phyloP scores from a whole-genome alignment of 1,140 invertebrate species.

The Drosophila ohnishii region DNA sequence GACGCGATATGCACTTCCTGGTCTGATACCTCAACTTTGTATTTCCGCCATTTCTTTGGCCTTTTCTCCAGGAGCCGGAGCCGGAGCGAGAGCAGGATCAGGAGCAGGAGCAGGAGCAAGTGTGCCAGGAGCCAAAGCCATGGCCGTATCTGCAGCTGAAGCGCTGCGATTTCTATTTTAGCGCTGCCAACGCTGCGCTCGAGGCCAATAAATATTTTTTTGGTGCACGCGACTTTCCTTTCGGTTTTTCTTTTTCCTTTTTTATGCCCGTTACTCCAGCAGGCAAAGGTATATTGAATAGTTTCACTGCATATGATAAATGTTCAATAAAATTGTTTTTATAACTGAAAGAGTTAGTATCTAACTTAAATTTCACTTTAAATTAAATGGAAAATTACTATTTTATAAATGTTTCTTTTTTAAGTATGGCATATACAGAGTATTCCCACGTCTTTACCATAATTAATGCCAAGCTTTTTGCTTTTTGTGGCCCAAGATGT shows the following conservation, averaged over 20 bases:
- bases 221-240: slow-evolving; percentile 62
- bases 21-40: slow-evolving; percentile 80
- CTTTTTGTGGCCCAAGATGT: slow-evolving; percentile 26
- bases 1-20: slow-evolving; percentile 77
- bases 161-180: slow-evolving; percentile 73
- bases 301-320: neutral
- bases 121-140: slow-evolving; percentile 14
- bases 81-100: neutral
- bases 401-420: too few relatives aligned
- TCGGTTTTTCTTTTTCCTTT: neutral
- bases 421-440: neutral
- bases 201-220: slow-evolving; percentile 76
- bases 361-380: neutral
- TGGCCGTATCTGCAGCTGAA: slow-evolving; percentile 25
- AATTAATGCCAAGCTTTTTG: neutral
- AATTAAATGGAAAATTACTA: neutral
- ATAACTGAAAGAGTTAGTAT: neutral
- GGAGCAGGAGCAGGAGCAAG: neutral
- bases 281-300: slow-evolving; percentile 3
- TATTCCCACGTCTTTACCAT: neutral
- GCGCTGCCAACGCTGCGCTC: slow-evolving; percentile 58
- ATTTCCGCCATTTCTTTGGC: slow-evolving; percentile 74
- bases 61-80: slow-evolving; percentile 28
- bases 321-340: neutral
- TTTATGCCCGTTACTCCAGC: neutral